Conservation (phyloP, 2,888 invertebrate species). For the Pollenia angustigena region DNA sequence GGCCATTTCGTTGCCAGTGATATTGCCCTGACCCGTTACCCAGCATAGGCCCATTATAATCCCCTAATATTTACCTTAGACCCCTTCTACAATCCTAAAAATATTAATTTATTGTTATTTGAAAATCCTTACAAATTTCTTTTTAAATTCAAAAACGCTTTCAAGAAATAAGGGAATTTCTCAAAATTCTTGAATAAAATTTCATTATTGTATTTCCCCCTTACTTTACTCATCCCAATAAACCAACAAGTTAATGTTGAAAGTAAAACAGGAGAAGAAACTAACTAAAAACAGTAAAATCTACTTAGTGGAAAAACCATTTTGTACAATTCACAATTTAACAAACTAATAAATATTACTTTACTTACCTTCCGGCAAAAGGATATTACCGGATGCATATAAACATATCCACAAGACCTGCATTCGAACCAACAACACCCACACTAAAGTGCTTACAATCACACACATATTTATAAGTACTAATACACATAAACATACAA, state of each 20-base stretch:
- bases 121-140: no score
- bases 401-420: constrained; percentile 44
- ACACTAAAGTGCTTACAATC: background rate
- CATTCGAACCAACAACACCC: constrained; percentile 2
- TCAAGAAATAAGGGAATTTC: no score
- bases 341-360: constrained; percentile 83
- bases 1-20: no score
- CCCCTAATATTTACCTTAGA: no score
- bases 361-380: constrained; percentile 80
- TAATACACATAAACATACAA: constrained; percentile 1
- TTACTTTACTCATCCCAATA: background rate
- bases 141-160: no score
- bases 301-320: constrained; percentile 69
- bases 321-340: constrained; percentile 81
- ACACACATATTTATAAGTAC: background rate
- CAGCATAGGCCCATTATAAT: no score
- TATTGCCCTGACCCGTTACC: no score
- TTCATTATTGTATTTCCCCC: background rate
- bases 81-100: no score
- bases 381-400: constrained; percentile 75
- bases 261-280: constrained; percentile 16
- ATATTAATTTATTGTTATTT: no score
- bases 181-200: no score
- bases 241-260: constrained; percentile 7
- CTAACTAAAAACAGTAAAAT: constrained; percentile 50